phyloP scores from a whole-genome alignment of 2,888 invertebrate genomes.

The Gortyna flavago region DNA sequence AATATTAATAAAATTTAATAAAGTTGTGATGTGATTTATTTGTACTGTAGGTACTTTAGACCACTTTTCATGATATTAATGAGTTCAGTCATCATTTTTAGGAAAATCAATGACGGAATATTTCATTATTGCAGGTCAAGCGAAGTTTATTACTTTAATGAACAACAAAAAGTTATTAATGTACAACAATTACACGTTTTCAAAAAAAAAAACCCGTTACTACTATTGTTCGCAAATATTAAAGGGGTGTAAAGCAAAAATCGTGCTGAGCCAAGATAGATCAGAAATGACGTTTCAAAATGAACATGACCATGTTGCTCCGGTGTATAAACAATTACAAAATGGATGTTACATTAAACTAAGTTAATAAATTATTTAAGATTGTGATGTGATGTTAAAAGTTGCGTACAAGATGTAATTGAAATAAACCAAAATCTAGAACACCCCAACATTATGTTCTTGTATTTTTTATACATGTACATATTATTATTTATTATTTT shows the following conservation, averaged over 20 bases:
- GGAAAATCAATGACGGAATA: not conserved
- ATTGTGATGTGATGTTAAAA: not conserved
- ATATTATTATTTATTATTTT: too few species aligned
- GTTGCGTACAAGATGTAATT: not conserved
- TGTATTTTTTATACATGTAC: too few species aligned
- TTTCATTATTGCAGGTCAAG: constrained; percentile 19
- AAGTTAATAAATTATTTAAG: not conserved
- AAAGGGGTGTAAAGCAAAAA: constrained; percentile 37
- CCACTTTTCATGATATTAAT: not conserved
- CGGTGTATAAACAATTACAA: constrained; percentile 7
- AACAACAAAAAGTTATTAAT: constrained; percentile 38
- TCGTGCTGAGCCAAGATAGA: constrained; percentile 9
- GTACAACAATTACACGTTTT: constrained; percentile 44
- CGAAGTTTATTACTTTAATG: constrained; percentile 10
- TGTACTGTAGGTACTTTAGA: not conserved
- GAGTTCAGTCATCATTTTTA: too few species aligned
- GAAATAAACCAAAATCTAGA: not conserved
- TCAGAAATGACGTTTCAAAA: constrained; percentile 3
- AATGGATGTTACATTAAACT: constrained; percentile 1
- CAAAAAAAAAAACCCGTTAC: constrained; percentile 14
- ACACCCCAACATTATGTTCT: not conserved
- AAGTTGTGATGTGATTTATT: not conserved
- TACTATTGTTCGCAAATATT: constrained; percentile 42
- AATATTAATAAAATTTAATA: not conserved
- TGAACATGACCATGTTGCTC: constrained; percentile 30